Base-by-base conservation (phyloP, 1,140 invertebrate species). In the Berghia stephanieae region DNA sequence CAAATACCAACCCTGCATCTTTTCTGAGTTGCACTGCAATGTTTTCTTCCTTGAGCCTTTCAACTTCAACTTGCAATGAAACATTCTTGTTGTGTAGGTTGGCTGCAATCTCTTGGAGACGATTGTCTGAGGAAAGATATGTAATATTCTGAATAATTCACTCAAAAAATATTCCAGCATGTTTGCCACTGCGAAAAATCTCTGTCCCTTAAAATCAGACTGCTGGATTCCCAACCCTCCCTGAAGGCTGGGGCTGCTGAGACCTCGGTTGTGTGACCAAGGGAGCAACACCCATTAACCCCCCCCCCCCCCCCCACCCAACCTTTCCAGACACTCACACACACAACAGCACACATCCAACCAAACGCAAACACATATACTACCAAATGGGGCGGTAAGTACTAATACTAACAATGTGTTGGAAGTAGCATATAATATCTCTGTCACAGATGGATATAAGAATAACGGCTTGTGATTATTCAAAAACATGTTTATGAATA, bases 61-160 rank as follows among this genome's bases (percentile, higher is more conserved):
- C 72, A 24, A 75, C 42, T 31, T 75, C 72, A 21, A 75, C 72
- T 63, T 75, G 72, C 3, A 75, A 27, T 4, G 60, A 57, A n/a
- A 75, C 72, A 75, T 75, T 75, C 27, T 34, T 60, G 34, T 38
- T 24, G 18, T 75, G 72, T 1, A 75, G 55, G 8, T 46, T 31
- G n/a, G 52, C 31, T 34, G 52, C 27, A 34, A 63, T 40, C 24
- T 75, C 52, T 31, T 63, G 55, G 5, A 75, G 42, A 4, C 40
- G 21, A 42, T 63, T 75, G n/a, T 75, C 72, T 75, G n/a, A 52
- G 24, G 2, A 57, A 38, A 73, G 31, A 55, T 44, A 34, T 8
- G 10, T 18, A 8, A 18, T 63, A 8, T 16, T 63, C 57, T 21
- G 57, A 21, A 63, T 16, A 27, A 8, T 63, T 8, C 27, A 27